Evolutionary conservation across 2,797 vertebrate species (phyloP).

Genomic region (Enteromius fasciolatus): DNA sequence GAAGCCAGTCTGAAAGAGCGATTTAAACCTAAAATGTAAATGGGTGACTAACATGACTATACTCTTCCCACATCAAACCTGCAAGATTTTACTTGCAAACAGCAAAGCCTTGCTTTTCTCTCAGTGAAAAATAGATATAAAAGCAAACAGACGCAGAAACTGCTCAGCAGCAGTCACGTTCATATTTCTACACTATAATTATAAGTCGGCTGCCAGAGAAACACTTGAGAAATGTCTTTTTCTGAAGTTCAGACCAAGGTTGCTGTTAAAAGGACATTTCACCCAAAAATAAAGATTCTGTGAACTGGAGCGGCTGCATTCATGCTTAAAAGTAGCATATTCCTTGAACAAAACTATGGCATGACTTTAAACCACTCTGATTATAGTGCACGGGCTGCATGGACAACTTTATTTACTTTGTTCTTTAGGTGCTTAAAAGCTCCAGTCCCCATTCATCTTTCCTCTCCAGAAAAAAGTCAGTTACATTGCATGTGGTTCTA

Average conservation of each 20-base stretch:
- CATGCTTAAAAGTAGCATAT: background rate
- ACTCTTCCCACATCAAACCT: background rate
- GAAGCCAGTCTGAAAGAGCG: background rate
- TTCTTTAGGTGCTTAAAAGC: background rate
- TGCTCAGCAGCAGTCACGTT: background rate
- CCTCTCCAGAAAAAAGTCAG: background rate
- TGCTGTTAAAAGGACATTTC: background rate
- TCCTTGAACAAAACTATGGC: background rate
- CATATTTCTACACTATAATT: slow-evolving; percentile 31
- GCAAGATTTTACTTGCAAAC: slow-evolving; percentile 18
- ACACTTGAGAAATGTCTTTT: slow-evolving; percentile 8
- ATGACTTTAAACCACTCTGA: background rate
- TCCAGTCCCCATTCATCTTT: background rate
- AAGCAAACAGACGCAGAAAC: background rate
- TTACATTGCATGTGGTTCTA: background rate
- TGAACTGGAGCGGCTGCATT: background rate
- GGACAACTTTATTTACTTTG: background rate
- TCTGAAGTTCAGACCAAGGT: slow-evolving; percentile 10
- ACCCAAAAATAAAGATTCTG: slow-evolving; percentile 17
- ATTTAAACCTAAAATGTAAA: slow-evolving; percentile 9
- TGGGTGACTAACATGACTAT: background rate
- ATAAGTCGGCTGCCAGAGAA: background rate
- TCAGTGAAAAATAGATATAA: background rate
- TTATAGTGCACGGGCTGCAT: background rate
- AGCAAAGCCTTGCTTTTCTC: background rate